Evolutionary conservation across 2,113 vertebrate species (phyloP).

Genomic region (Copsychus sechellarum): DNA sequence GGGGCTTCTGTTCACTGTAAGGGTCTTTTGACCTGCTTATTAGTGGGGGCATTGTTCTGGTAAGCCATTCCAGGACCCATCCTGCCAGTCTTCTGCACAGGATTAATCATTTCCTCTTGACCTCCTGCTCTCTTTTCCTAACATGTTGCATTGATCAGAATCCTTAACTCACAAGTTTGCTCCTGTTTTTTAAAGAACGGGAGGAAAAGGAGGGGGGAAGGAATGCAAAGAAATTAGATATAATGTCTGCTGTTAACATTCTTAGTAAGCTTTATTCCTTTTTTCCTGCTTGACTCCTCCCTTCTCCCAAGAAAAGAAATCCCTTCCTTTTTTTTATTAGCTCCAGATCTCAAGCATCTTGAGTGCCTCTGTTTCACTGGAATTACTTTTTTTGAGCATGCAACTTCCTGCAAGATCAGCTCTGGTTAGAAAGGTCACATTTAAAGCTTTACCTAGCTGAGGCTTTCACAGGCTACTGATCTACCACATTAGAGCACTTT

Average conservation of each 20-base stretch:
- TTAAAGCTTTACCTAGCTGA: conserved; percentile 26
- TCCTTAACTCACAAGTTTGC: conserved; percentile 48
- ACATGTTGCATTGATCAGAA: conserved; percentile 69
- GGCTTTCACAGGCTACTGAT: background rate
- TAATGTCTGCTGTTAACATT: conserved; percentile 60
- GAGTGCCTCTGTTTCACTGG: conserved; percentile 35
- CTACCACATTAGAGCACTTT: background rate
- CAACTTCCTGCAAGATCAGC: conserved; percentile 50
- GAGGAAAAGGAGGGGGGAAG: conserved; percentile 51
- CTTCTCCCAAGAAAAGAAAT: conserved; percentile 50
- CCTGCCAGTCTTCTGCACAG: conserved; percentile 58
- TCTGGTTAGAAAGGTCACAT: conserved; percentile 41
- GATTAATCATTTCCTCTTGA: conserved; percentile 74
- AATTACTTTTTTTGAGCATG: conserved; percentile 21
- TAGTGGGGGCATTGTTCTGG: conserved; percentile 61
- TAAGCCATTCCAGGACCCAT: conserved; percentile 63
- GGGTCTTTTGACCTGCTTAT: conserved; percentile 62
- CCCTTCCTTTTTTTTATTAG: conserved; percentile 61
- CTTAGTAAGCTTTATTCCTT: conserved; percentile 29
- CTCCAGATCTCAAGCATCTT: conserved; percentile 55
- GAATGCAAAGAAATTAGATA: conserved; percentile 54
- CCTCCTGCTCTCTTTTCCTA: conserved; percentile 64
- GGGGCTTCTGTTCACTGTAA: conserved; percentile 58
- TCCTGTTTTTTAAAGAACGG: conserved; percentile 50
- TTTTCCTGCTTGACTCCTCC: conserved; percentile 18